These are phyloP conservation scores for Agrochola litura DNA, from an alignment of 2,888 invertebrate genomes.

Conservation along the genomic window DNA sequence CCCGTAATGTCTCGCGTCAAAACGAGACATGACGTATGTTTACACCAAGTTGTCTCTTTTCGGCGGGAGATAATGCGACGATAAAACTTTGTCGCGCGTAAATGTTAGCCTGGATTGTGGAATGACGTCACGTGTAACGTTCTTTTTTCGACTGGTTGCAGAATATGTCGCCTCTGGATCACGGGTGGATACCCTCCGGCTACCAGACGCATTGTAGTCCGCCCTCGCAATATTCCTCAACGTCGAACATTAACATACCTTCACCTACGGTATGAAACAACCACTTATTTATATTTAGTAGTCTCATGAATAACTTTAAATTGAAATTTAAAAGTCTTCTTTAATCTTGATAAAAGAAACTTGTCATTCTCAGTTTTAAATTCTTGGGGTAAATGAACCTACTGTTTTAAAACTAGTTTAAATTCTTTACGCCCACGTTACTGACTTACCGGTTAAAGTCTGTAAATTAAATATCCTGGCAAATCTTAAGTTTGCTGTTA, in stretches of 20 bases:
- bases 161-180: constrained; percentile 91
- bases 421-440: neutral
- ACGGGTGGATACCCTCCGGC: constrained; percentile 91
- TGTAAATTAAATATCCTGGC: neutral
- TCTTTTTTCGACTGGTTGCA: constrained; percentile 76
- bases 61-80: neutral
- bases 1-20: neutral
- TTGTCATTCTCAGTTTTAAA: neutral
- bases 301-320: too few relatives aligned
- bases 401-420: constrained; percentile 8
- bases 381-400: neutral
- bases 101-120: constrained; percentile 1
- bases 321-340: neutral
- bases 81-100: constrained; percentile 15
- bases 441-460: neutral
- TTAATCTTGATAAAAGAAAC: neutral
- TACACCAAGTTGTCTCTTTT: neutral
- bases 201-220: constrained; percentile 90
- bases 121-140: constrained; percentile 10
- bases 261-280: constrained; percentile 90
- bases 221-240: constrained; percentile 89
- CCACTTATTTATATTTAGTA: neutral
- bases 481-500: neutral
- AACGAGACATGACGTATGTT: neutral
- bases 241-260: constrained; percentile 90